phyloP scores from a whole-genome alignment of 2,797 vertebrate species.

The Hippocampus kuda region DNA sequence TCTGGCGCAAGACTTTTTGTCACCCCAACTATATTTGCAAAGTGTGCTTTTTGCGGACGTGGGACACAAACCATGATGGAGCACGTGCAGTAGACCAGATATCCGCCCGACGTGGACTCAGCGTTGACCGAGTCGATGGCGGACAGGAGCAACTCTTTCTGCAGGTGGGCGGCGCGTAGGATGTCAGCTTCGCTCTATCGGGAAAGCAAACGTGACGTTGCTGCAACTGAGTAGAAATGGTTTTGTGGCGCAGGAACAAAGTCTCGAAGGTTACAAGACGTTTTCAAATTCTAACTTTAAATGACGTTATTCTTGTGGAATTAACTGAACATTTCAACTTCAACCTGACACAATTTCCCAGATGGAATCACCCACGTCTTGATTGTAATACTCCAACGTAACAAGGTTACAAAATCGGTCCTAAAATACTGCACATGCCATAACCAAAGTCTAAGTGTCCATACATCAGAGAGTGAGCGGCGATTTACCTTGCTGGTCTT shows the following conservation, averaged over 20 bases:
- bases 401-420: too few species aligned
- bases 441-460: neutral
- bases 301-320: too few species aligned
- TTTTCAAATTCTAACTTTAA: too few species aligned
- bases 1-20: slow-evolving; percentile 56
- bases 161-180: slow-evolving; percentile 83
- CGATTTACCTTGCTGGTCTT: slow-evolving; percentile 85
- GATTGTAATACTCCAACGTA: too few species aligned
- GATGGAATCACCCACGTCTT: too few species aligned
- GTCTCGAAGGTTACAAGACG: too few species aligned
- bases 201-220: neutral
- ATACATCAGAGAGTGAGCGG: neutral
- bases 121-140: slow-evolving; percentile 92
- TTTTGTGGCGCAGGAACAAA: too few species aligned
- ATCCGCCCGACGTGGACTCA: slow-evolving; percentile 80
- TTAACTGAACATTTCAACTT: neutral
- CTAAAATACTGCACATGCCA: neutral
- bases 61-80: slow-evolving; percentile 76
- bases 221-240: too few species aligned
- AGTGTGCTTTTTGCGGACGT: neutral
- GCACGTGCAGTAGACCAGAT: slow-evolving; percentile 92
- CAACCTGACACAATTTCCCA: neutral
- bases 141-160: slow-evolving; percentile 88
- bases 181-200: slow-evolving; percentile 82
- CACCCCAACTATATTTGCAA: neutral